phyloP scores from a whole-genome alignment of 2,888 invertebrate genomes.

The Buathra laborator region DNA sequence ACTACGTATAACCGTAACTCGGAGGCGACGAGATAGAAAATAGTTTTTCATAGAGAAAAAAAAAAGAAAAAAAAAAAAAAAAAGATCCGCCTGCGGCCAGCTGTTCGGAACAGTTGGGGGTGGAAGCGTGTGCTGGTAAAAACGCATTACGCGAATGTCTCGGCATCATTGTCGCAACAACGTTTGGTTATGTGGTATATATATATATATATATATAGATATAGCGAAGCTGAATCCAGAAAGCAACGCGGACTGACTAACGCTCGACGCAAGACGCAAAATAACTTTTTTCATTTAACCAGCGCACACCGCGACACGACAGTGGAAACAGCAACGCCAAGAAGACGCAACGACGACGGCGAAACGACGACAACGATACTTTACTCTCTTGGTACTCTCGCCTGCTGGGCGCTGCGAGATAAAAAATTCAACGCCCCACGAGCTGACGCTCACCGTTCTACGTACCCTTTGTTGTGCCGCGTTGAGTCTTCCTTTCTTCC shows the following conservation, averaged over 20 bases:
- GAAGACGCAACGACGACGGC: conserved; percentile 32
- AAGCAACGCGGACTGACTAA: neutral
- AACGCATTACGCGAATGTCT: conserved; percentile 37
- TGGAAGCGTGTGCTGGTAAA: conserved; percentile 10
- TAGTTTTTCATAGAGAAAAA: conserved; percentile 45
- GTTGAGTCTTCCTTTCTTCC: conserved; percentile 71
- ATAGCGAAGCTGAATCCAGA: neutral
- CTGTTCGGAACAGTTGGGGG: conserved; percentile 4
- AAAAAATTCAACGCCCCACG: conserved; percentile 70
- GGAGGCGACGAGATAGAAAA: conserved; percentile 8
- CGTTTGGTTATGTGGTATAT: neutral
- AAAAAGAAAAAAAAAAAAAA: neutral
- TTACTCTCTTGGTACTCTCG: conserved; percentile 1
- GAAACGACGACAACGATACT: conserved; percentile 23
- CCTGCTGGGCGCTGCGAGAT: conserved; percentile 12
- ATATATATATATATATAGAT: neutral
- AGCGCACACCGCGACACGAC: neutral
- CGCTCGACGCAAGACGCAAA: conserved; percentile 27
- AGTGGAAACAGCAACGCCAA: neutral
- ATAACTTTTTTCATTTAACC: conserved; percentile 39
- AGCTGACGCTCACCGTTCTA: conserved; percentile 42
- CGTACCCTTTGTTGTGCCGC: conserved; percentile 72
- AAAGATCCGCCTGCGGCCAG: neutral
- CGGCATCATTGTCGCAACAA: neutral
- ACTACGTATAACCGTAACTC: conserved; percentile 31